phyloP scores from a whole-genome alignment of 2,797 vertebrate species.

The Chaunax sp. region DNA sequence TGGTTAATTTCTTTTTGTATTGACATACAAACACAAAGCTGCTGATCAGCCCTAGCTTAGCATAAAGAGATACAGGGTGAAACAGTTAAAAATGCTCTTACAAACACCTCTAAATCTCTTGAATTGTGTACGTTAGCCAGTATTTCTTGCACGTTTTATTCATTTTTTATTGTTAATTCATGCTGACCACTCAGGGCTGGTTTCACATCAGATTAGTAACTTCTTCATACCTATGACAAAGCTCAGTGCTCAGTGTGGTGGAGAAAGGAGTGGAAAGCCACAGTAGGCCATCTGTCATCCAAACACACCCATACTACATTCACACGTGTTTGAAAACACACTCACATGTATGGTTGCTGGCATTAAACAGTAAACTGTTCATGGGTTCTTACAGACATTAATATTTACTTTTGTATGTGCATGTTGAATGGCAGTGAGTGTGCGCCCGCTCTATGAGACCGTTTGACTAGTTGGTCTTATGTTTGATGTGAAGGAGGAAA shows the following conservation, averaged over 20 bases:
- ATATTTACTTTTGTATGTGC: background rate
- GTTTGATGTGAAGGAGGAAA: background rate
- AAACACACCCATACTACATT: slow-evolving; percentile 40
- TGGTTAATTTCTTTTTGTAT: background rate
- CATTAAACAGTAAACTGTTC: too few species aligned
- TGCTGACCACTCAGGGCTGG: slow-evolving; percentile 1
- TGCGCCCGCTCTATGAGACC: too few species aligned
- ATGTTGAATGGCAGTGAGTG: too few species aligned
- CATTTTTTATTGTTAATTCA: slow-evolving; percentile 1
- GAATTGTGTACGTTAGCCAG: background rate
- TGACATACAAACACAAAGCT: background rate
- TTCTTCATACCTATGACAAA: too few species aligned
- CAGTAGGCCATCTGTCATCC: background rate
- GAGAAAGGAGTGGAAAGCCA: slow-evolving; percentile 58
- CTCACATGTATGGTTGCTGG: too few species aligned
- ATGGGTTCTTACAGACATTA: background rate
- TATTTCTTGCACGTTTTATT: slow-evolving; percentile 2
- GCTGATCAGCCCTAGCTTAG: background rate
- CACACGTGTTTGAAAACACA: slow-evolving; percentile 21
- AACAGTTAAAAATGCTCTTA: background rate
- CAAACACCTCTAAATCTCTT: too few species aligned
- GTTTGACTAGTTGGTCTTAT: background rate
- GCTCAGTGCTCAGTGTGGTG: slow-evolving; percentile 29
- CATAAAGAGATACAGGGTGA: too few species aligned
- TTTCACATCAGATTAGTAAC: slow-evolving; percentile 24